Base-by-base conservation (phyloP, 1,140 invertebrate genomes). In the Bombus balteatus region DNA sequence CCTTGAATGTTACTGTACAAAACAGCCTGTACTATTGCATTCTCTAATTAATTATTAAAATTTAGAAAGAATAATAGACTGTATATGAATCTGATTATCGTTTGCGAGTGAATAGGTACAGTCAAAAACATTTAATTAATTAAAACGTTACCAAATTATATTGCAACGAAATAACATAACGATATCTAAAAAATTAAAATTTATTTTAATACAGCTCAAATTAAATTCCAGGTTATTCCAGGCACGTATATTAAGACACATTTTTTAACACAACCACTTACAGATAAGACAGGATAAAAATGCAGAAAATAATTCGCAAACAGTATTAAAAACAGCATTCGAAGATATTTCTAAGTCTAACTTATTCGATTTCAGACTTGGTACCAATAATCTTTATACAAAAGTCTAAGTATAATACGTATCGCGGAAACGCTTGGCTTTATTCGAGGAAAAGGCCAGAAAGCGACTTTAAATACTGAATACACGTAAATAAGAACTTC, bases 391-490 rank as follows among this genome's bases (percentile, higher is more conserved):
- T 39, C 37, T 57, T 25, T 18, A 22, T 12, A 41, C 37, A 28
- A 65, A 65, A 18, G 18, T 77, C 37, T 65, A 12, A 8, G 47
- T 53, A 53, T 32, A 22, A 77, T 62, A 62, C 28, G 4, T 28
- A 39, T 59, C 32, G 37, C 2, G 74, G 2, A 62, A 76, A 59
- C n/a, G 28, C n/a, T 65, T 65, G 39, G n/a, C 59, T 70, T 37
- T 28, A 25, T 13, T 76, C 47, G 43, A 76, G 34, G 6, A 22
- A n/a, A 39, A 25, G 43, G 43, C 8, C 15, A n/a, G 15, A 70
- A 70, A 53, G 34, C 78, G 12, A 37, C 15, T 32, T 74, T 74
- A 83, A 57, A 78, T 53, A 41, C 47, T 8, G 25, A 57, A 47
- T 41, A 57, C 6, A 39, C 74, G 34, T 32, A 32, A 53, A 79